These are phyloP conservation scores for Ornithorhynchus anatinus DNA, from an alignment of 2,113 vertebrate genomes.

Conservation along the genomic window DNA sequence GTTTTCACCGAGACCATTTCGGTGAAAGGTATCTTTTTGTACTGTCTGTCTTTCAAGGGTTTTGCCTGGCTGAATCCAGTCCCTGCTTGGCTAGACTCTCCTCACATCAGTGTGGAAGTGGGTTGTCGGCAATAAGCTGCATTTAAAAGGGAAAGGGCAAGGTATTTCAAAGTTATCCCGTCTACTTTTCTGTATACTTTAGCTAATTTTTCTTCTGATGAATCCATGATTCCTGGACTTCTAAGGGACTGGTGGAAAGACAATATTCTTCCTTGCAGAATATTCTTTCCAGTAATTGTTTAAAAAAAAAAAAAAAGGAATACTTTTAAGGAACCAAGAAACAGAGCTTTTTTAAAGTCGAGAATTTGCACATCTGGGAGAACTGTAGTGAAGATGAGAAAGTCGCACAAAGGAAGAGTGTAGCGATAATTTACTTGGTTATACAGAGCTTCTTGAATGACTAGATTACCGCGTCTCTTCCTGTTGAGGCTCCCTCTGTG, in stretches of 20 bases:
- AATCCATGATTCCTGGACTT: background rate
- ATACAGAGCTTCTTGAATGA: too few relatives aligned
- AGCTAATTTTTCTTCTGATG: background rate
- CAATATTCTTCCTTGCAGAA: background rate
- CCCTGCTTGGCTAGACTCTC: background rate
- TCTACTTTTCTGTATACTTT: background rate
- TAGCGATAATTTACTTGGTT: background rate
- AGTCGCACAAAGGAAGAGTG: background rate
- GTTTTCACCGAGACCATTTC: constrained; percentile 5
- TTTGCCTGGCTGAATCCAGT: background rate
- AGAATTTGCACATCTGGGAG: background rate
- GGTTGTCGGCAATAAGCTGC: too few relatives aligned
- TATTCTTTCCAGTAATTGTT: background rate
- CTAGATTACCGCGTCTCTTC: too few relatives aligned
- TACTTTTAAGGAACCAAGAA: background rate
- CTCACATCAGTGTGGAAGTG: too few relatives aligned
- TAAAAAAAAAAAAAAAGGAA: background rate
- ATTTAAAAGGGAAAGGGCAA: background rate
- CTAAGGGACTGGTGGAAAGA: too few relatives aligned
- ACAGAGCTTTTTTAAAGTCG: background rate
- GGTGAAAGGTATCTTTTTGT: background rate
- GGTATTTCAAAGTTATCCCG: background rate
- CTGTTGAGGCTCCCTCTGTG: too few relatives aligned
- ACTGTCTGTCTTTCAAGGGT: background rate
- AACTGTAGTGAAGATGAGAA: background rate